These are phyloP conservation scores for Tor tambroides DNA, from an alignment of 2,113 vertebrate genomes.

Conservation along the genomic window DNA sequence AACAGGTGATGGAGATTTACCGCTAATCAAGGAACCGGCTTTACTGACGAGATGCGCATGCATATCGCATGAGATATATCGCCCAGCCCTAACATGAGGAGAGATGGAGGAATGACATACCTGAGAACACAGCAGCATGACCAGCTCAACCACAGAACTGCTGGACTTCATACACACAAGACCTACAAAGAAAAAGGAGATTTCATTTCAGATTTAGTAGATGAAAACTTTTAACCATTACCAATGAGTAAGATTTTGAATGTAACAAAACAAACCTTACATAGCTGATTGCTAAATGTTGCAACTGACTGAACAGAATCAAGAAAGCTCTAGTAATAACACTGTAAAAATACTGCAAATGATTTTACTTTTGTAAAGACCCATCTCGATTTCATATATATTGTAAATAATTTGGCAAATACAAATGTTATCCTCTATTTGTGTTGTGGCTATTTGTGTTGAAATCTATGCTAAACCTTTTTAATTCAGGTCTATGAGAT, in stretches of 20 bases:
- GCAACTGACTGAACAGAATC: not conserved
- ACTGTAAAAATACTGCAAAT: not conserved
- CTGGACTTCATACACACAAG: constrained; percentile 98
- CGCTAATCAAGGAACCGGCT: no score
- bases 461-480: not conserved
- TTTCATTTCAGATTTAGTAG: not conserved
- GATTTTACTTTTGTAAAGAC: no score
- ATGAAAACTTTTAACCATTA: not conserved
- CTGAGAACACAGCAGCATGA: constrained; percentile 99
- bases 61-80: no score
- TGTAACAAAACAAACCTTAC: not conserved
- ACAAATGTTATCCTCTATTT: not conserved
- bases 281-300: not conserved
- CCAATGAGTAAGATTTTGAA: not conserved
- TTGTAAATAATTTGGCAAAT: not conserved
- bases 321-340: not conserved
- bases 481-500: not conserved
- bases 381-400: not conserved
- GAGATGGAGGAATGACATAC: constrained; percentile 73
- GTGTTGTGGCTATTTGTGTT: no score
- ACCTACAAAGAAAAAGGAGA: constrained; percentile 77
- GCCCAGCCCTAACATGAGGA: not conserved
- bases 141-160: constrained; percentile 98
- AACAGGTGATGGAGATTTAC: no score
- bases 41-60: no score